Conservation (phyloP, 1,140 invertebrate genomes). For the Drosophila lacteicornis region DNA sequence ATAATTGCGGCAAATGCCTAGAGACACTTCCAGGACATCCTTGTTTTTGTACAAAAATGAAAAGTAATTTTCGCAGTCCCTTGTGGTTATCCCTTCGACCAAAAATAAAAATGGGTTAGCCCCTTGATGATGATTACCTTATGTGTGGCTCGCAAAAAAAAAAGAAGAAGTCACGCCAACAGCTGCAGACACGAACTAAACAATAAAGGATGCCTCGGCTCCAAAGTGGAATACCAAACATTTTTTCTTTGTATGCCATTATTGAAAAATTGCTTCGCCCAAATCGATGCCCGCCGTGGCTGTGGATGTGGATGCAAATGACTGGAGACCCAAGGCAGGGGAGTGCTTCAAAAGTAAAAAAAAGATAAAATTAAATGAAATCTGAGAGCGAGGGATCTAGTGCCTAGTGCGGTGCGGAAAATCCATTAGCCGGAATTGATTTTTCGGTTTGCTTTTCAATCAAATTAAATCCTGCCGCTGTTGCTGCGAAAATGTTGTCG, state of each 20-base stretch:
- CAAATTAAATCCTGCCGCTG: slow-evolving; percentile 61
- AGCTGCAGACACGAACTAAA: slow-evolving; percentile 38
- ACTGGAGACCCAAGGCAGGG: slow-evolving; percentile 3
- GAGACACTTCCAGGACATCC: slow-evolving; percentile 3
- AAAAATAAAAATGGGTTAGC: slow-evolving; percentile 19
- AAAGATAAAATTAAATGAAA: slow-evolving; percentile 47
- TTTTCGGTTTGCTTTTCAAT: slow-evolving; percentile 64
- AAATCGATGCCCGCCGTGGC: slow-evolving; percentile 39
- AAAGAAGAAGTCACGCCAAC: slow-evolving; percentile 23
- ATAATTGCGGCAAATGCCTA: slow-evolving; percentile 7
- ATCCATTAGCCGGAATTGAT: slow-evolving; percentile 70
- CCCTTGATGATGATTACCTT: slow-evolving; percentile 48
- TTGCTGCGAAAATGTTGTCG: slow-evolving; percentile 37
- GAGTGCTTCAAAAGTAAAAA: slow-evolving; percentile 5
- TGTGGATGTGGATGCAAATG: slow-evolving; percentile 40
- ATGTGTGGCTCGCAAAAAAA: slow-evolving; percentile 12
- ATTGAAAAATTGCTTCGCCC: slow-evolving; percentile 51
- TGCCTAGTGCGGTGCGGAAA: slow-evolving; percentile 38
- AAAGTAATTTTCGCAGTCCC: slow-evolving; percentile 22
- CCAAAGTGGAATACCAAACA: slow-evolving; percentile 46
- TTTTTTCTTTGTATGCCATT: slow-evolving; percentile 47
- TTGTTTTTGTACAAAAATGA: slow-evolving; percentile 7
- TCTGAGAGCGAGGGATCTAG: slow-evolving; percentile 34
- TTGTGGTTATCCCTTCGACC: slow-evolving; percentile 8
- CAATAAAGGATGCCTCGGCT: slow-evolving; percentile 36